Base-by-base conservation (phyloP, 2,113 vertebrate genomes). In the Hyaena hyaena region DNA sequence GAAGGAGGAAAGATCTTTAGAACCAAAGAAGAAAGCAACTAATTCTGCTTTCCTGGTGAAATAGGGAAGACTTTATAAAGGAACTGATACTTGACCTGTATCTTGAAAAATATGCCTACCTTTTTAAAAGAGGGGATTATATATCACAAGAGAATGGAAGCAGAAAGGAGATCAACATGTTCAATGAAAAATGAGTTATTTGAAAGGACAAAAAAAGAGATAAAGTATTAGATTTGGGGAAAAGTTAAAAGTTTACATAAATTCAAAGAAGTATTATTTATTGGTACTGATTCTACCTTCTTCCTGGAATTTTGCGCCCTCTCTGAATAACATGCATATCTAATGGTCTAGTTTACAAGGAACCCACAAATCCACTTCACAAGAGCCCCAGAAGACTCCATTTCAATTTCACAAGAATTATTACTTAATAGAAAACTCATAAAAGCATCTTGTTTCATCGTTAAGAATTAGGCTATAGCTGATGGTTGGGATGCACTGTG, bases 261-360 rank as follows among this genome's bases (percentile, higher is more conserved):
- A 93, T 90, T 74, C 74, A 61, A 68, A 88, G 77, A 28, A 81
- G 35, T 33, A 23, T 95, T 88, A 58, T 91, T 82, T 77, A 95
- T 55, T 86, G 50, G 15, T 92, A 68, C 90, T 19, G 81, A 71
- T 66, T 43, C 10, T 31, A 65, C 35, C 65, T 92, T 73, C 83
- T 92, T 81, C 39, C 86, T 43, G 39, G 55, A 90, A 71, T 92
- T 97, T 26, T 61, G 5, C 14, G 10, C 90, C 45, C 96, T 82
- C 68, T 81, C 43, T 73, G 85, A 98, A 84, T 87, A 76, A 90
- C 33, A 58, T 4, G 55, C 87, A 35, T 2, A 12, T 43, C 24
- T 96, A 88, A 80, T 81, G 76, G 55, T 77, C 86, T 82, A 65
- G 79, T 96, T 94, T 84, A 68, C 55, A 79, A 88, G 68, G 69